A percentile compares a stretch with the other conserved stretches of the same genome.
Evolutionary conservation across 2,113 vertebrate genomes (phyloP).

Genomic region (Colinus virginianus): DNA sequence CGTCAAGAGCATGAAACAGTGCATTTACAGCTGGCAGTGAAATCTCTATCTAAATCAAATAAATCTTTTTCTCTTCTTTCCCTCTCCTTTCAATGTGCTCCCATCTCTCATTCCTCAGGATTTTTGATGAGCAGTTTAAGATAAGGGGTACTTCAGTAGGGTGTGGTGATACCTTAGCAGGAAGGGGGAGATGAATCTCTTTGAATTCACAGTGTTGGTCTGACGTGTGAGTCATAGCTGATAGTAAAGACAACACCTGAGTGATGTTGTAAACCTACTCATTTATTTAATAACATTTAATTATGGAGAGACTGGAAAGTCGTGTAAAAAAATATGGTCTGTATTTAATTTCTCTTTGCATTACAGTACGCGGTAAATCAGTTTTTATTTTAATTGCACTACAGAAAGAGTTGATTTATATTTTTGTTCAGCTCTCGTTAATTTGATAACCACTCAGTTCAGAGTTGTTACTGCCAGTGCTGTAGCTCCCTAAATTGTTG

Average conservation of each 20-base stretch:
- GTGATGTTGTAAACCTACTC: constrained; percentile 9
- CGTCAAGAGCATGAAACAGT: background rate
- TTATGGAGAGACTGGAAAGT: background rate
- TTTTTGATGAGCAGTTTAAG: background rate
- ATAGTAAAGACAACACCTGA: constrained; percentile 36
- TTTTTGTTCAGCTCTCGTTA: constrained; percentile 48
- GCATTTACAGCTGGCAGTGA: background rate
- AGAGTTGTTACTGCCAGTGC: background rate
- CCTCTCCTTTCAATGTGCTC: background rate
- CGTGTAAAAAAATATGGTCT: constrained; percentile 4
- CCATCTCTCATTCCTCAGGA: background rate
- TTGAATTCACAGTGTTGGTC: background rate
- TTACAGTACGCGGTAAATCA: constrained; percentile 44
- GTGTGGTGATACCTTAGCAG: rapidly evolving
- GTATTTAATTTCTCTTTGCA: constrained; percentile 55
- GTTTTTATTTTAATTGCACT: constrained; percentile 64
- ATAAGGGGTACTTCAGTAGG: background rate
- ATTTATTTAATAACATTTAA: constrained; percentile 61
- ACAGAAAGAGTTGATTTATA: constrained; percentile 46
- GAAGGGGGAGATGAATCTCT: background rate
- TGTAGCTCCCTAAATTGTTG: constrained; percentile 10
- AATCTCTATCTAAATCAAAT: background rate
- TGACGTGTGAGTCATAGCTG: background rate
- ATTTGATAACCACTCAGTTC: constrained; percentile 46
- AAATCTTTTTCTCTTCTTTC: background rate